Evolutionary conservation across 2,888 invertebrate genomes (phyloP).

Genomic region (Laspeyria flexula): DNA sequence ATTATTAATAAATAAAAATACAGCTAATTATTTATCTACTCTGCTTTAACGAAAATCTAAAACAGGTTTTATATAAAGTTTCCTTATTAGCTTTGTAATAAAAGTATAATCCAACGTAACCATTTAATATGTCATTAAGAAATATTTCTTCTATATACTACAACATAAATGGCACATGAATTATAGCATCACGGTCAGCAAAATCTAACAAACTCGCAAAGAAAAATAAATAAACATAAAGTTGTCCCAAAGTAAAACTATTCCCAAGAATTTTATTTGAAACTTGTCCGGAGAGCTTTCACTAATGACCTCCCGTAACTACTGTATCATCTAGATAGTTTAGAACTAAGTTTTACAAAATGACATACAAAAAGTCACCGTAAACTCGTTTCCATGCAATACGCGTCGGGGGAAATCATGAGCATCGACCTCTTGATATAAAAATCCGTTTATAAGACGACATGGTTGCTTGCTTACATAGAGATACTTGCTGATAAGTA

Average conservation of each 20-base stretch:
- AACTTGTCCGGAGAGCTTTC: conserved; percentile 15
- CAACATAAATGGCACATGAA: too few relatives aligned
- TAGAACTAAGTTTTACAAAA: conserved; percentile 41
- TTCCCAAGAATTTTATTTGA: conserved; percentile 22
- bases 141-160: too few relatives aligned
- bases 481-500: conserved; percentile 23
- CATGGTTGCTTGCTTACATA: conserved; percentile 32
- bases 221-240: conserved; percentile 14
- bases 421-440: conserved; percentile 33
- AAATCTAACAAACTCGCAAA: not conserved
- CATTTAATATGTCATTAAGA: too few relatives aligned
- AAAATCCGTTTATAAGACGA: conserved; percentile 26
- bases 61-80: too few relatives aligned
- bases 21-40: too few relatives aligned
- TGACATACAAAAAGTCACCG: conserved; percentile 35
- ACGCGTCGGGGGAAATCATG: conserved; percentile 53
- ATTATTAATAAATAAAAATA: too few relatives aligned
- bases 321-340: conserved; percentile 40
- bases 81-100: too few relatives aligned
- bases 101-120: too few relatives aligned
- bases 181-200: not conserved
- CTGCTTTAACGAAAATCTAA: too few relatives aligned
- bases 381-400: conserved; percentile 40
- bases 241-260: not conserved
- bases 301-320: conserved; percentile 19